Evolutionary conservation across 2,888 invertebrate genomes (phyloP).

Genomic region (Lochmaea capreae): DNA sequence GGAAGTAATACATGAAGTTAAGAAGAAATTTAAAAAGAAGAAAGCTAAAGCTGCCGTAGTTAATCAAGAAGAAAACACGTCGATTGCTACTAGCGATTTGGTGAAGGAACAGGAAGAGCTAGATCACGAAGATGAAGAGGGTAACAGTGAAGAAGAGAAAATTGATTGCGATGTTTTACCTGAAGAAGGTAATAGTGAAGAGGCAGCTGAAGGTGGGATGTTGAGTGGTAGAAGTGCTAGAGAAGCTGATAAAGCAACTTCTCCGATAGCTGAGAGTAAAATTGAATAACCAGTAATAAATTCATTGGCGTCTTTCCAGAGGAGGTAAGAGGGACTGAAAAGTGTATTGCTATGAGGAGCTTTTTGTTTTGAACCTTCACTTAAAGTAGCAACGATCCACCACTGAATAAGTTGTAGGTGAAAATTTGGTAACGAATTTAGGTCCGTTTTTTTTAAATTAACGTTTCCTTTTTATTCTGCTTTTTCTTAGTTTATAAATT

Average conservation of each 20-base stretch:
- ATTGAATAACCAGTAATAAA: slow-evolving; percentile 14
- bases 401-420: no score
- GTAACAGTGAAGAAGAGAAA: slow-evolving; percentile 52
- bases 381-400: no score
- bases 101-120: slow-evolving; percentile 41
- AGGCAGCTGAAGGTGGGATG: slow-evolving; percentile 42
- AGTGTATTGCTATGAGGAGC: no score
- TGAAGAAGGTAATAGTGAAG: slow-evolving; percentile 48
- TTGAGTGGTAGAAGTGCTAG: slow-evolving; percentile 31
- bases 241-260: slow-evolving; percentile 68
- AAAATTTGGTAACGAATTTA: no score
- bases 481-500: no score
- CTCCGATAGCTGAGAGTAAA: slow-evolving; percentile 58
- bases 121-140: slow-evolving; percentile 47
- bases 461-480: no score
- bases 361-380: no score
- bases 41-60: slow-evolving; percentile 43
- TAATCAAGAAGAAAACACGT: slow-evolving; percentile 45
- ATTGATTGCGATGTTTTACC: slow-evolving; percentile 48
- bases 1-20: slow-evolving; percentile 63
- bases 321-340: no score
- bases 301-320: no score
- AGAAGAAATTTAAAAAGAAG: slow-evolving; percentile 69
- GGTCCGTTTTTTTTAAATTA: no score
- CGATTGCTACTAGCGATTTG: slow-evolving; percentile 40